Evolutionary conservation across 2,888 invertebrate genomes (phyloP).

Genomic region (Caenorhabditis panamensis): DNA sequence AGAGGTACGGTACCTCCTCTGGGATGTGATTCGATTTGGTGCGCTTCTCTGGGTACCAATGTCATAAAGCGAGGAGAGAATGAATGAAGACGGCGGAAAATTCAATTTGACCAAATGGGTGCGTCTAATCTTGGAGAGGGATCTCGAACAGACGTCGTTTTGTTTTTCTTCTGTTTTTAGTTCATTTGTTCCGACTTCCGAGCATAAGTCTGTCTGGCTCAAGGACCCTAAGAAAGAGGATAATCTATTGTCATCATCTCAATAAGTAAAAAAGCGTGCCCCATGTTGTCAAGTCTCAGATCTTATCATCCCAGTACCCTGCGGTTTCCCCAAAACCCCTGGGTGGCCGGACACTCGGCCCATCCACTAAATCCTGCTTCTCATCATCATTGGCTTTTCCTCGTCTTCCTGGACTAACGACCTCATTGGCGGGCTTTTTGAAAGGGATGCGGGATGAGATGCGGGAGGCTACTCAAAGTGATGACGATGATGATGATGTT

Average conservation of each 20-base stretch:
- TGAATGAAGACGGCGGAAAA: conserved; percentile 24
- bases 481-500: conserved; percentile 26
- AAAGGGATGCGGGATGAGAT: too few relatives aligned
- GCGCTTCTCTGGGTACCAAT: conserved; percentile 12
- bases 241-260: too few relatives aligned
- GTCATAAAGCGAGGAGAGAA: conserved; percentile 17
- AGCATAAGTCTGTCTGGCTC: conserved; percentile 38
- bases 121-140: not conserved
- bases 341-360: conserved; percentile 13
- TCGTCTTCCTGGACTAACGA: conserved; percentile 30
- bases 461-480: conserved; percentile 23
- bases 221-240: too few relatives aligned
- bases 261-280: too few relatives aligned
- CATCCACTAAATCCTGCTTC: conserved; percentile 15
- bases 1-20: too few relatives aligned
- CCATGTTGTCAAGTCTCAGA: too few relatives aligned
- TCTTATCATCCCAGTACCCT: not conserved
- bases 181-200: conserved; percentile 22
- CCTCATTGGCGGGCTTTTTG: conserved; percentile 53
- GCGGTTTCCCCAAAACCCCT: not conserved
- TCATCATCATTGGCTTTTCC: conserved; percentile 30
- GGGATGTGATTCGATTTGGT: conserved; percentile 12
- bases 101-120: conserved; percentile 51
- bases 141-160: not conserved
- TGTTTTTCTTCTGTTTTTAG: conserved; percentile 23